These are phyloP conservation scores for Serilophus lunatus DNA, from an alignment of 2,113 vertebrate species.

Conservation along the genomic window DNA sequence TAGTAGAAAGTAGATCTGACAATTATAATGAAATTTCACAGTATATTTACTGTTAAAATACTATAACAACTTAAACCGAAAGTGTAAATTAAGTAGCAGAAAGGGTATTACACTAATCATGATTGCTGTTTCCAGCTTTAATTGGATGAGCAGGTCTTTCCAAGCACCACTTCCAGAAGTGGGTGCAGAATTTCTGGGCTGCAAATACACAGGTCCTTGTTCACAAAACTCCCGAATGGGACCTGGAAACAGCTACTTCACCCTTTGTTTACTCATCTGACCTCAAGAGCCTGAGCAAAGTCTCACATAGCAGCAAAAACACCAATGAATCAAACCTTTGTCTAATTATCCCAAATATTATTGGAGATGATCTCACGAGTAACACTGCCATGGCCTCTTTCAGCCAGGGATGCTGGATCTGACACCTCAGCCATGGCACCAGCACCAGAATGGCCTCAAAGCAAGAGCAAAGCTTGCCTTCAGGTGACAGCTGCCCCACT, in stretches of 20 bases:
- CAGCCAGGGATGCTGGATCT: neutral
- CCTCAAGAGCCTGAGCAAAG: neutral
- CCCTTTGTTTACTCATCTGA: neutral
- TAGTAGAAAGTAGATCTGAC: neutral
- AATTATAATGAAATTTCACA: neutral
- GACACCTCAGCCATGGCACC: accelerated
- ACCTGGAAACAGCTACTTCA: neutral
- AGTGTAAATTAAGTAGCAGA: neutral
- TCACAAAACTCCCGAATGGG: neutral
- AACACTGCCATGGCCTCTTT: accelerated
- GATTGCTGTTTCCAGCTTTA: neutral
- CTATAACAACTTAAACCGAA: neutral
- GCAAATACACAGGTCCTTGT: neutral
- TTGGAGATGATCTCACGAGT: neutral
- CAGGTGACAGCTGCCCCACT: accelerated
- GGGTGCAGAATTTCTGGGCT: neutral
- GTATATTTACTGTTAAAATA: neutral
- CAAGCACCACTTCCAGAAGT: neutral
- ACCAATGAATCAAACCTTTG: neutral
- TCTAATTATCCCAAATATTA: neutral
- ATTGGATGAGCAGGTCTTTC: neutral
- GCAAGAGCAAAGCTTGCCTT: neutral
- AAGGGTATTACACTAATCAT: neutral
- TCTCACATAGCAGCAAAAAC: neutral
- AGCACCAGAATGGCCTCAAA: neutral